Percentiles rank a stretch among this genome's conserved stretches.
Evolutionary conservation across 1,140 invertebrate species (phyloP).

Genomic region (Pseudomyrmex flavicornis): DNA sequence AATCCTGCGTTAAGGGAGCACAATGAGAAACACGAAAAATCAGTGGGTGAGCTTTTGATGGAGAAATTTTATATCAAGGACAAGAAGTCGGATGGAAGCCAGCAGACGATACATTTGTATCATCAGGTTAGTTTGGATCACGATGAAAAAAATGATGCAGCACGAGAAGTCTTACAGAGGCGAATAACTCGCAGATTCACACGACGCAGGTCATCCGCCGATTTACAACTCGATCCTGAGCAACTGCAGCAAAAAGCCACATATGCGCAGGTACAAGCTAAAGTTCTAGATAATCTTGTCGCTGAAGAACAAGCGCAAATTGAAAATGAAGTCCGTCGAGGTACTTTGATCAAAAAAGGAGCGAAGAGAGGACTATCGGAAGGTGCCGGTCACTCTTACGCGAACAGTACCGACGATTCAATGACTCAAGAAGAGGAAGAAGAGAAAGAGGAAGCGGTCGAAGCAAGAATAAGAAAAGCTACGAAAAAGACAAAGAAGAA

Average conservation of each 20-base stretch:
- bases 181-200: constrained; percentile 80
- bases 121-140: constrained; percentile 73
- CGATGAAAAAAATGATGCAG: constrained; percentile 18
- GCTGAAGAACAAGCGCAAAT: constrained; percentile 83
- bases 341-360: constrained; percentile 75
- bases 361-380: background rate
- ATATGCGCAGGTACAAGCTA: constrained; percentile 81
- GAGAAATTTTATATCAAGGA: constrained; percentile 91
- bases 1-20: constrained; percentile 83
- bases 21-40: constrained; percentile 85
- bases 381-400: background rate
- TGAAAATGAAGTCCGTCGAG: constrained; percentile 76
- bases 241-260: constrained; percentile 78
- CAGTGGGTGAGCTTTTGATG: constrained; percentile 89
- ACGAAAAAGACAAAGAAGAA: constrained; percentile 68
- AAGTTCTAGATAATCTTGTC: constrained; percentile 83
- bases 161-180: constrained; percentile 72
- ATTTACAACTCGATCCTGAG: constrained; percentile 79
- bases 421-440: constrained; percentile 52
- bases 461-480: constrained; percentile 51
- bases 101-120: constrained; percentile 70
- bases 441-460: constrained; percentile 59
- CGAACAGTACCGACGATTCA: constrained; percentile 25
- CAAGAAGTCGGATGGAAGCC: constrained; percentile 81
- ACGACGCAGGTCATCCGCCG: constrained; percentile 78